These are phyloP conservation scores for Macheiramphus alcinus DNA, from an alignment of 2,113 vertebrate genomes.

Conservation along the genomic window DNA sequence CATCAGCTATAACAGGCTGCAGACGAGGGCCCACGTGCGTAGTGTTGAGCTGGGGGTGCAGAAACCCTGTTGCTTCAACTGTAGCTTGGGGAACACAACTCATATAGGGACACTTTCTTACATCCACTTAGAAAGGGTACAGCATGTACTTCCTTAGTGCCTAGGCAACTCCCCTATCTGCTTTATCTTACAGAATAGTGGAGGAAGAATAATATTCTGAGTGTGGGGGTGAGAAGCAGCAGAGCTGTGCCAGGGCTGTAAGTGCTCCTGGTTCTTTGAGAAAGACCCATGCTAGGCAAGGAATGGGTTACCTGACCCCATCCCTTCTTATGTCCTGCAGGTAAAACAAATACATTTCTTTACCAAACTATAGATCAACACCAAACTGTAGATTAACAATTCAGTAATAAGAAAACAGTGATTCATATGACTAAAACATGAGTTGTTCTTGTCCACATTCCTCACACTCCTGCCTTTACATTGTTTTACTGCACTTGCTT, in stretches of 20 bases:
- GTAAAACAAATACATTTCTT: background rate
- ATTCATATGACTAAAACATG: background rate
- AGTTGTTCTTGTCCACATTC: background rate
- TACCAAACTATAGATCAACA: background rate
- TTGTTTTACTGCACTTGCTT: background rate
- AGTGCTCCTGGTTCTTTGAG: background rate
- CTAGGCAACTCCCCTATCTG: background rate
- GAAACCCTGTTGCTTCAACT: background rate
- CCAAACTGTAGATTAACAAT: background rate
- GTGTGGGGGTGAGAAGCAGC: background rate
- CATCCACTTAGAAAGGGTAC: background rate
- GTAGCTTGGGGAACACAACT: background rate
- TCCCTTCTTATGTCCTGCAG: background rate
- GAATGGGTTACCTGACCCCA: background rate
- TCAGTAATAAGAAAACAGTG: background rate
- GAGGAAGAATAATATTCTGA: background rate
- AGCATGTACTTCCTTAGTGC: background rate
- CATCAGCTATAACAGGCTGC: rapidly evolving
- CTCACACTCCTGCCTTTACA: background rate
- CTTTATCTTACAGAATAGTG: background rate
- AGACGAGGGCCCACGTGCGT: rapidly evolving
- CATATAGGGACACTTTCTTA: background rate
- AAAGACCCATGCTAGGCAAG: background rate
- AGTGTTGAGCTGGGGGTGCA: background rate
- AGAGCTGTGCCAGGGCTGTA: background rate